A percentile compares a stretch with the other conserved stretches of the same genome.
Evolutionary conservation across 2,888 invertebrate genomes (phyloP).

Genomic region (Drosophila mimica): DNA sequence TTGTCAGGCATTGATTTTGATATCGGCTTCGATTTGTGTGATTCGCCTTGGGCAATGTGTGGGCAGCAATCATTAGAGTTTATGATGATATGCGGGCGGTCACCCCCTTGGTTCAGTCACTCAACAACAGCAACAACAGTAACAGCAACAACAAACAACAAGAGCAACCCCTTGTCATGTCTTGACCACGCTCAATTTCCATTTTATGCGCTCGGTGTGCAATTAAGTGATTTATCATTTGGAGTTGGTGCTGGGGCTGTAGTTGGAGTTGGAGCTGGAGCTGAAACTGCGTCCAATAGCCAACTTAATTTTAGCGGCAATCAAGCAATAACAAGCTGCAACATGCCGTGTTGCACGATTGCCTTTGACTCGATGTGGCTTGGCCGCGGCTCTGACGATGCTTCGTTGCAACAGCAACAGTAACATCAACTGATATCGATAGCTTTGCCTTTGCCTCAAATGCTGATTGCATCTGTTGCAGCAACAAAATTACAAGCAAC

Average conservation of each 20-base stretch:
- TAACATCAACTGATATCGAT: conserved; percentile 76
- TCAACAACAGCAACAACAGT: conserved; percentile 30
- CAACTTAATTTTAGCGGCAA: conserved; percentile 79
- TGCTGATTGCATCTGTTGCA: conserved; percentile 80
- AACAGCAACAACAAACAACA: conserved; percentile 49
- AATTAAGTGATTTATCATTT: conserved; percentile 81
- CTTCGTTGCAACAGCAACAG: conserved; percentile 46
- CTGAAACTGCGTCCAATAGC: conserved; percentile 59
- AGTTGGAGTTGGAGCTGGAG: conserved; percentile 30
- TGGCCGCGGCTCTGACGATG: conserved; percentile 35
- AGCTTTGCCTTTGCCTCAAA: conserved; percentile 75
- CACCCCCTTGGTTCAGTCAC: conserved; percentile 35
- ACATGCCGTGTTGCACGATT: conserved; percentile 81
- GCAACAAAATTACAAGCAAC: conserved; percentile 77
- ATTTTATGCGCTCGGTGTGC: conserved; percentile 79
- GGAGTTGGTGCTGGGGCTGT: conserved; percentile 52
- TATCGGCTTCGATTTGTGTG: conserved; percentile 65
- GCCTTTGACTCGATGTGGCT: conserved; percentile 72
- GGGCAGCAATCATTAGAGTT: conserved; percentile 70
- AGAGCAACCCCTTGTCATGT: conserved; percentile 65
- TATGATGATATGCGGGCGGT: conserved; percentile 72
- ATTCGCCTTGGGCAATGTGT: conserved; percentile 56
- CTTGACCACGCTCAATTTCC: conserved; percentile 80
- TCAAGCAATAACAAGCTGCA: conserved; percentile 80
- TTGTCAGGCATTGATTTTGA: conserved; percentile 81